Conservation (phyloP, 2,797 vertebrate genomes). For the Trachops cirrhosus region DNA sequence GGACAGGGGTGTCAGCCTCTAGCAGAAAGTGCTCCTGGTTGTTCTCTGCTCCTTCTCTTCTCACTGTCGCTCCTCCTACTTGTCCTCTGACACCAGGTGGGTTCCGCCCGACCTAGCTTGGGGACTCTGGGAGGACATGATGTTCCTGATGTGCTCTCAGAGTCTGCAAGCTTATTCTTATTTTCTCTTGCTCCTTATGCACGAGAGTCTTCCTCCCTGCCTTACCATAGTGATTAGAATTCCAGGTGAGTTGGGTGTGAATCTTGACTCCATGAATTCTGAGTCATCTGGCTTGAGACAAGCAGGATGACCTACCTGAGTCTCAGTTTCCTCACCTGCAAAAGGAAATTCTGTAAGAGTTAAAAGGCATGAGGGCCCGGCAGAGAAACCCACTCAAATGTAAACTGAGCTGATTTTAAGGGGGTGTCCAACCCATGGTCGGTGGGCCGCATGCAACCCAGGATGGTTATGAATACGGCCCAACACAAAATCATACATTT, state of each 20-base stretch:
- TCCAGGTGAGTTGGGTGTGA: not conserved
- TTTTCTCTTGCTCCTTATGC: not conserved
- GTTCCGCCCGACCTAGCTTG: not conserved
- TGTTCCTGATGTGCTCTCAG: not conserved
- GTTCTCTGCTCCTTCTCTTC: not conserved
- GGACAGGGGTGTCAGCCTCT: accelerated
- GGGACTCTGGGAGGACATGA: not conserved
- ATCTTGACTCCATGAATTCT: not conserved
- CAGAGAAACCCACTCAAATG: not conserved
- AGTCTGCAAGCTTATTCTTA: not conserved
- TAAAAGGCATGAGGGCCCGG: not conserved
- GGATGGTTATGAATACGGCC: too few species aligned
- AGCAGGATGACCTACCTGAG: not conserved
- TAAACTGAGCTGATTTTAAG: not conserved
- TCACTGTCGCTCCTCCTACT: not conserved
- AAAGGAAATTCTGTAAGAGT: not conserved
- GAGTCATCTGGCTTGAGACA: not conserved
- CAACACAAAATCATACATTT: too few species aligned
- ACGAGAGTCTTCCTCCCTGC: not conserved
- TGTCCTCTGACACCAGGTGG: not conserved
- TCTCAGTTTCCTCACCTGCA: slow-evolving; percentile 2
- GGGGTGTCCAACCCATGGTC: not conserved
- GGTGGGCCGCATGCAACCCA: too few species aligned
- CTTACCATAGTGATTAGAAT: not conserved
- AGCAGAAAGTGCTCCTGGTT: not conserved